phyloP scores from a whole-genome alignment of 2,888 invertebrate genomes.

The Odontothrips loti region DNA sequence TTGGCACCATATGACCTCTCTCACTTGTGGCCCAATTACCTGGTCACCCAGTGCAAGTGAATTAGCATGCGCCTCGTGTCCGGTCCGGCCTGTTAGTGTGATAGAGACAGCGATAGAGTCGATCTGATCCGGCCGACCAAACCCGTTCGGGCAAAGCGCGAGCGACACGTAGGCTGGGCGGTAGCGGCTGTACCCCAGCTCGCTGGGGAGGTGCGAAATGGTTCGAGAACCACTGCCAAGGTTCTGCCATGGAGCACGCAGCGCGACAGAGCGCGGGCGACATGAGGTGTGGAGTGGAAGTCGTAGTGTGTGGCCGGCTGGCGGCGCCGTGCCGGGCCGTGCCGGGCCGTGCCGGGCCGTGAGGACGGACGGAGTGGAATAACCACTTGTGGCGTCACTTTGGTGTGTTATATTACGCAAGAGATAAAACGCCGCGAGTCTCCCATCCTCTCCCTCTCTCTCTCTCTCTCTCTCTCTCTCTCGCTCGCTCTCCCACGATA shows the following conservation, averaged over 20 bases:
- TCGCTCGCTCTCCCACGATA: conserved; percentile 28
- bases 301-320: neutral
- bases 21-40: neutral
- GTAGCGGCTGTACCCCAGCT: neutral
- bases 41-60: neutral
- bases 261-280: neutral
- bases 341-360: neutral
- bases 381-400: too few relatives aligned
- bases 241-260: too few relatives aligned
- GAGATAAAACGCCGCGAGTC: neutral
- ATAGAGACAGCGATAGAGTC: neutral
- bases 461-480: conserved; percentile 27
- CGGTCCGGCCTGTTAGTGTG: neutral
- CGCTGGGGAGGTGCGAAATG: neutral
- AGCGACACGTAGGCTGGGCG: neutral
- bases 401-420: too few relatives aligned
- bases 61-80: neutral
- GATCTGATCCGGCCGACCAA: neutral
- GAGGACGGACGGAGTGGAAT: neutral
- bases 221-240: too few relatives aligned
- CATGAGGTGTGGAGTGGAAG: neutral
- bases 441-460: conserved; percentile 15
- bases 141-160: neutral
- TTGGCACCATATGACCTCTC: neutral
- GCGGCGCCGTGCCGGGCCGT: neutral